These are phyloP conservation scores for Tapirus indicus DNA, from an alignment of 2,797 vertebrate genomes.

Conservation along the genomic window DNA sequence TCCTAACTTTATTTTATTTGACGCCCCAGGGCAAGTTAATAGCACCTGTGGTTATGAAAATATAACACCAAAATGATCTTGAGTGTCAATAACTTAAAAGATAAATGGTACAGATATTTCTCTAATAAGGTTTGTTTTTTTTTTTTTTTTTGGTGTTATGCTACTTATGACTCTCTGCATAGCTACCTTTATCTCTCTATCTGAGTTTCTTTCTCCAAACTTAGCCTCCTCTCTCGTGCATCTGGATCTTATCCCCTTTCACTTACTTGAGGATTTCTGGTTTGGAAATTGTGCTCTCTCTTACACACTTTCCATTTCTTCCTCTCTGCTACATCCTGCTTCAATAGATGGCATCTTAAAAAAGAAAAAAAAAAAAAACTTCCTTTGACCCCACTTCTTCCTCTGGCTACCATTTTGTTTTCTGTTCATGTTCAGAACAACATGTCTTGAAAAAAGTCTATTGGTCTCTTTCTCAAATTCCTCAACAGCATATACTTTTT, in stretches of 20 bases:
- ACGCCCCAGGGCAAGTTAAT: background rate
- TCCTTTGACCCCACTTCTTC: accelerated
- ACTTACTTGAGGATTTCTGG: background rate
- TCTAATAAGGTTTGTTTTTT: background rate
- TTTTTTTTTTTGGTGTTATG: background rate
- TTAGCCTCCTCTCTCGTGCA: background rate
- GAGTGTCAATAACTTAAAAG: background rate
- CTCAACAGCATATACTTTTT: background rate
- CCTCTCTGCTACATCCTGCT: background rate
- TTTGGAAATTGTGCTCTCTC: background rate
- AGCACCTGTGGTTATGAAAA: background rate
- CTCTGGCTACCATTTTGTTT: background rate
- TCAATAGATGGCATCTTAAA: background rate
- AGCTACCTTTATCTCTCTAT: background rate
- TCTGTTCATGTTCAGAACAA: background rate
- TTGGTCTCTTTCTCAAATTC: background rate
- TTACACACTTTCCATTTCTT: background rate
- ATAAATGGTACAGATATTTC: background rate
- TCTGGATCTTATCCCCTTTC: background rate
- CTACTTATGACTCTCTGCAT: background rate
- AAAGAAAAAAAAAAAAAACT: background rate
- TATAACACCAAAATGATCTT: background rate
- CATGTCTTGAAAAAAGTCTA: background rate
- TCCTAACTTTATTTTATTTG: background rate
- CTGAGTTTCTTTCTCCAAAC: background rate